Evolutionary conservation across 92 coral and sea anemone species (phyloP).

Genomic region (Siderastrea radians): DNA sequence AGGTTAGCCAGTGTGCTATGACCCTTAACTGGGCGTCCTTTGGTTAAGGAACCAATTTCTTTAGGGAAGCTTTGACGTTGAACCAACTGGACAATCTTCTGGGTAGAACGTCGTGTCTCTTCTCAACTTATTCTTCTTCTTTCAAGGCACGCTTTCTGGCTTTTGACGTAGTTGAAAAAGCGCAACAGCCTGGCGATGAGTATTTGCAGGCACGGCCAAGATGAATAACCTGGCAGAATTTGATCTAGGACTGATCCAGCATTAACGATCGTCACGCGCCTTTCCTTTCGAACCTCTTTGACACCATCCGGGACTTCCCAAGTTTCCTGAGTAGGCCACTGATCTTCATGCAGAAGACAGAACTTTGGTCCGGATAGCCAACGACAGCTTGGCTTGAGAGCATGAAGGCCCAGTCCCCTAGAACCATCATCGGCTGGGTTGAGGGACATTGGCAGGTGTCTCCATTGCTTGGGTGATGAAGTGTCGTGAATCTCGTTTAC

Average conservation of each 20-base stretch:
- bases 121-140: slow-evolving; percentile 2
- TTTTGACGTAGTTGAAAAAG: slow-evolving; percentile 32
- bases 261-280: slow-evolving; percentile 32
- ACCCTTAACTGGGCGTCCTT: slow-evolving; percentile 33
- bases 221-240: slow-evolving; percentile 11
- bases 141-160: background rate
- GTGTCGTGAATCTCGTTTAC: slow-evolving; percentile 46
- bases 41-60: slow-evolving; percentile 40
- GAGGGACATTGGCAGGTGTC: slow-evolving; percentile 30
- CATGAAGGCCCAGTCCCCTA: slow-evolving; percentile 38
- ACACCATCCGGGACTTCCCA: slow-evolving; percentile 55
- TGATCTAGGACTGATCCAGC: slow-evolving; percentile 11
- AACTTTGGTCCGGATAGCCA: slow-evolving; percentile 58
- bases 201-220: slow-evolving; percentile 38
- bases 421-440: slow-evolving; percentile 58
- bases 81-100: slow-evolving; percentile 38
- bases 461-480: slow-evolving; percentile 54
- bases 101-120: slow-evolving; percentile 34
- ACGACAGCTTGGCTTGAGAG: slow-evolving; percentile 28
- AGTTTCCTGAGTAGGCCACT: slow-evolving; percentile 55
- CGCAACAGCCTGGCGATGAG: slow-evolving; percentile 47
- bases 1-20: slow-evolving; percentile 66
- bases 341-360: slow-evolving; percentile 49
- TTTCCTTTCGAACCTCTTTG: slow-evolving; percentile 48
- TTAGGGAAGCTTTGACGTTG: slow-evolving; percentile 51